Conservation (phyloP, 2,888 invertebrate species). For the Limnephilus lunatus region DNA sequence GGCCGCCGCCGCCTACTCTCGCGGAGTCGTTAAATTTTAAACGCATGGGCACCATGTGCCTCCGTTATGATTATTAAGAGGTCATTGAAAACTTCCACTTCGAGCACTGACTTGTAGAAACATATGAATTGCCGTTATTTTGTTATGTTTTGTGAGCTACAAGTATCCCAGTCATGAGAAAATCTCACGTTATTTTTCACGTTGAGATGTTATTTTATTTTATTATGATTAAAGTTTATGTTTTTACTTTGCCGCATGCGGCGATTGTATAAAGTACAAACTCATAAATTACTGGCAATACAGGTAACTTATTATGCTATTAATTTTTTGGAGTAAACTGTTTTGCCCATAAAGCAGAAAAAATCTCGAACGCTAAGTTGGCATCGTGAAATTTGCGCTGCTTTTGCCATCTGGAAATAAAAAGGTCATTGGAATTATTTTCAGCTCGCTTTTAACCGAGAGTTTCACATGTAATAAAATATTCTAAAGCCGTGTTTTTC, state of each 20-base stretch:
- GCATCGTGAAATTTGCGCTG: no score
- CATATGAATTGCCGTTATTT: background rate
- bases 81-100: background rate
- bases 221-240: background rate
- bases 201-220: background rate
- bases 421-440: background rate
- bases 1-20: background rate
- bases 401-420: background rate
- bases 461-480: background rate
- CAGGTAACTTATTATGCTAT: background rate
- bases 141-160: background rate
- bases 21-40: constrained; percentile 25
- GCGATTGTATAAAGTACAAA: background rate
- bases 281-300: background rate
- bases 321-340: background rate
- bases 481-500: background rate
- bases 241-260: background rate
- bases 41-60: constrained; percentile 30
- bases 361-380: background rate
- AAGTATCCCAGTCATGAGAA: background rate
- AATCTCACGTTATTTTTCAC: background rate
- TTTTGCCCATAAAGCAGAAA: background rate
- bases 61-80: background rate
- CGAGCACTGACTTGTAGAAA: background rate
- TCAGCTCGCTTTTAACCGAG: background rate